Percentiles rank a stretch among this genome's conserved stretches.
Evolutionary conservation across 2,113 vertebrate genomes (phyloP).

Genomic region (Psammodynastes pulverulentus): DNA sequence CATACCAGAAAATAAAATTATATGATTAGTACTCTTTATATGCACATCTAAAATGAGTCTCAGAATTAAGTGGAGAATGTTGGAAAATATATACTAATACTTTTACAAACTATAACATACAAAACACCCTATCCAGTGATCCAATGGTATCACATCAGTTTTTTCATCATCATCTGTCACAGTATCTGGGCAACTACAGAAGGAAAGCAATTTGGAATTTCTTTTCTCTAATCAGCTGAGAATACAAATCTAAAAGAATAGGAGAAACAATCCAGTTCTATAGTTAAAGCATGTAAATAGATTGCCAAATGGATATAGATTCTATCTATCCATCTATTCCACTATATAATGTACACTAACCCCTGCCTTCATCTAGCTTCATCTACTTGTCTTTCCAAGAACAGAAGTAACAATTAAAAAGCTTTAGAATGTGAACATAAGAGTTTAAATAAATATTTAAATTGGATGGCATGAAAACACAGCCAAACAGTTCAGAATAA

Average conservation of each 20-base stretch:
- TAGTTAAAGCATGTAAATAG: background rate
- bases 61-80: background rate
- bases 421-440: background rate
- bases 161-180: background rate
- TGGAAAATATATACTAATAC: background rate
- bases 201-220: background rate
- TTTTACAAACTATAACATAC: background rate
- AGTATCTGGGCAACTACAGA: background rate
- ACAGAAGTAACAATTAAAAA: background rate
- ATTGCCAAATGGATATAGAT: background rate
- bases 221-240: background rate
- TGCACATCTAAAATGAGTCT: background rate
- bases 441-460: background rate
- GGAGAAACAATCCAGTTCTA: background rate
- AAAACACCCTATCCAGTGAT: background rate
- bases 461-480: background rate
- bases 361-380: background rate
- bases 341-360: background rate
- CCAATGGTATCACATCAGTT: background rate
- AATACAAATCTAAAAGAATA: background rate
- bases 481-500: background rate
- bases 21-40: background rate
- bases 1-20: background rate
- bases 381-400: background rate
- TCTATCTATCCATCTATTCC: background rate